Evolutionary conservation across 2,113 vertebrate genomes (phyloP).

Genomic region (Galbula dea): DNA sequence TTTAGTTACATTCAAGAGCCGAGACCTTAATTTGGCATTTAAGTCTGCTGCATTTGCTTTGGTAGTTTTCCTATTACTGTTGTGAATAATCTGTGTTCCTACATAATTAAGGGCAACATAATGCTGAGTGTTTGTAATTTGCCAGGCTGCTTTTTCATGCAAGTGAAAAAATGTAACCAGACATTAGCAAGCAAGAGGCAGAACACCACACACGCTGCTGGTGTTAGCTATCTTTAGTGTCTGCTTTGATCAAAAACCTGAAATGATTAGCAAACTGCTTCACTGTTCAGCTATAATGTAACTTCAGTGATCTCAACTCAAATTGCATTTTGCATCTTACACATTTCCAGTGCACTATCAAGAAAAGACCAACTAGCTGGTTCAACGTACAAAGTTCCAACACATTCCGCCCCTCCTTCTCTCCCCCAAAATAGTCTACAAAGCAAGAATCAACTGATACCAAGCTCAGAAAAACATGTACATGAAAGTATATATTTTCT

Average conservation of each 20-base stretch:
- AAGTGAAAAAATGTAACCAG: not conserved
- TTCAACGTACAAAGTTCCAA: not conserved
- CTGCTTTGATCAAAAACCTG: not conserved
- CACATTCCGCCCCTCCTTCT: fast-evolving
- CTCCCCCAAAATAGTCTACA: not conserved
- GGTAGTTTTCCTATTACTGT: constrained; percentile 15
- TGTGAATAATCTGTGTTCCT: constrained; percentile 10
- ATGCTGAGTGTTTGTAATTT: constrained; percentile 3
- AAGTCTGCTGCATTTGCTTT: not conserved
- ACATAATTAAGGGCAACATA: constrained; percentile 9
- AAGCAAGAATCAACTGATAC: not conserved
- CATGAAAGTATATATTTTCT: not conserved
- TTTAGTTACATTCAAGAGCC: not conserved
- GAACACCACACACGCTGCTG: not conserved
- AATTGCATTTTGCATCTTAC: not conserved
- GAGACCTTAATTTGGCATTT: not conserved
- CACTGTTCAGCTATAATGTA: not conserved
- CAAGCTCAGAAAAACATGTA: not conserved
- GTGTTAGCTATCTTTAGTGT: not conserved
- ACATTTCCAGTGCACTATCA: not conserved
- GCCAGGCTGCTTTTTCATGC: not conserved
- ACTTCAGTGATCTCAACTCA: not conserved
- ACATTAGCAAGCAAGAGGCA: not conserved
- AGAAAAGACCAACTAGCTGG: not conserved
- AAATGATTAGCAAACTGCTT: not conserved